Base-by-base conservation (phyloP, 2,797 vertebrate species). In the Steatocranus sp. region DNA sequence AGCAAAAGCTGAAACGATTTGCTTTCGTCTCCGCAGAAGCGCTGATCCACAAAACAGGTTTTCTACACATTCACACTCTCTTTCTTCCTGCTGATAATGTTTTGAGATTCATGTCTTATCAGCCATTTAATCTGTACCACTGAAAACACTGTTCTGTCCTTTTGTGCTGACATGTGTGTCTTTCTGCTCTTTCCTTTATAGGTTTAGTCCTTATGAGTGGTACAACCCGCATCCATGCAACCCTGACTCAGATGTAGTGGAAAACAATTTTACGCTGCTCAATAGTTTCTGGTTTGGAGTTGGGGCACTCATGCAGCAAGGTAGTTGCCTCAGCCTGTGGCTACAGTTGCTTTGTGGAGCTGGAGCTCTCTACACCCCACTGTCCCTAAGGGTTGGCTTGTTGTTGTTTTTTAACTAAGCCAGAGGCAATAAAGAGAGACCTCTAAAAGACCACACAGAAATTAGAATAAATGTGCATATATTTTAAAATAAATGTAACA, bases 251-350 rank as follows among this genome's bases (percentile, higher is more conserved):
- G 98, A 99, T 93, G 97, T 99, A 95, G 97, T 99, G 98, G 98
- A 99, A 97, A 99, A 99, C 97, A 99, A 99, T 97, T 99, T 99
- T 96, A 99, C 98, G 89, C 98, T 99, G 94, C 97, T 99, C 96
- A 99, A 99, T 98, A 99, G 98, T 97, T 99, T 99, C 98, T 99
- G 98, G 98, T 99, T 99, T 97, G 98, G 98, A 96, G 97, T 99
- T 94, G 98, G 98, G 96, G 98, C 98, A 97, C 98, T 99, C 97
- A 99, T 99, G 98, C 98, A 98, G 97, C 98, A 99, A 98, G 98
- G 98, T 99, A 98, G 96, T 98, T 96, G 96, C 97, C 95, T 97
- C 97, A 97, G 97, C 96, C 97, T 97, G 96, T 95, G 96, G 89
- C 96, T 96, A 95, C 94, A 91, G 87, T 90, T 87, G 90, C 90